A percentile compares a stretch with the other conserved stretches of the same genome.
Evolutionary conservation across 2,888 invertebrate genomes (phyloP).

Genomic region (Plebejus anna): DNA sequence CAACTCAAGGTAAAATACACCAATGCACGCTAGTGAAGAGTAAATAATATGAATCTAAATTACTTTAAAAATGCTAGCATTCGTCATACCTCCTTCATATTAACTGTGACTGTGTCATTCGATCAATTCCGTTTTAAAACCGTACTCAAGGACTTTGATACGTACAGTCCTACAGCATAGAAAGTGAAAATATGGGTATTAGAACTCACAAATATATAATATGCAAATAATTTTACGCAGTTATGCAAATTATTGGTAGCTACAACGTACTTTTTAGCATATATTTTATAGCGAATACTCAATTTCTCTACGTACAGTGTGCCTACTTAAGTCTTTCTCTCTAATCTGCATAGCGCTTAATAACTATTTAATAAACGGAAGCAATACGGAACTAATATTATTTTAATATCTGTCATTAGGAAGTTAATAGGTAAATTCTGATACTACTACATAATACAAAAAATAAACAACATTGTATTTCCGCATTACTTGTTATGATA

Average conservation of each 20-base stretch:
- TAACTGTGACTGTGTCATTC: too few relatives aligned
- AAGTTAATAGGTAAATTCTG: background rate
- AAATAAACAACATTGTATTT: background rate
- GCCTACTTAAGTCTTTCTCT: background rate
- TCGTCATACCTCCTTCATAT: too few relatives aligned
- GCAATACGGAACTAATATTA: background rate
- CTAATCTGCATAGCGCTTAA: background rate
- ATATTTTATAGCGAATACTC: background rate
- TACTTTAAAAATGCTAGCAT: too few relatives aligned
- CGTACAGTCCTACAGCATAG: too few relatives aligned
- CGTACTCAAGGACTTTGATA: too few relatives aligned
- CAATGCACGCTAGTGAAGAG: too few relatives aligned
- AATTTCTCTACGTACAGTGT: background rate
- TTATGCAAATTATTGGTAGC: slow-evolving; percentile 3
- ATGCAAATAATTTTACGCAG: background rate
- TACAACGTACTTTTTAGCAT: background rate
- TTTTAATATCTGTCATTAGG: background rate
- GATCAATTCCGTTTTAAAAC: too few relatives aligned
- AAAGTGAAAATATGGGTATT: too few relatives aligned
- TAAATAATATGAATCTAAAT: too few relatives aligned
- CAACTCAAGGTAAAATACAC: too few relatives aligned
- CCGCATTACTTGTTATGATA: background rate
- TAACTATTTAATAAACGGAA: background rate
- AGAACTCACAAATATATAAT: too few relatives aligned
- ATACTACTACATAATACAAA: background rate